Evolutionary conservation across 1,140 invertebrate genomes (phyloP).

Genomic region (Varroa destructor): DNA sequence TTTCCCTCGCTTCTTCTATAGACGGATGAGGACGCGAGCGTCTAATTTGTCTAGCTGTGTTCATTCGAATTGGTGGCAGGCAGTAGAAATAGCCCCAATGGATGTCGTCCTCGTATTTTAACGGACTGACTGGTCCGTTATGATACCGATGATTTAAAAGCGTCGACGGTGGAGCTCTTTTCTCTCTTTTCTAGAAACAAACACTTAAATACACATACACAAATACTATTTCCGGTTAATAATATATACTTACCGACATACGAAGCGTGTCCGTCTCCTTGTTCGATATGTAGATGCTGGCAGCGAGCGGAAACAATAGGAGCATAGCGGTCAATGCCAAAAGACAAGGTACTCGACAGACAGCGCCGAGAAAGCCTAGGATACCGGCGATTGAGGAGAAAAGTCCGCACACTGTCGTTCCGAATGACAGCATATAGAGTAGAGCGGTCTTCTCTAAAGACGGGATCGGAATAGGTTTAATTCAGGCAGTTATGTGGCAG

Average conservation of each 20-base stretch:
- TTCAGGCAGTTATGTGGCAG: no score
- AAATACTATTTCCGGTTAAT: neutral
- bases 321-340: slow-evolving; percentile 3
- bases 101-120: no score
- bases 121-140: no score
- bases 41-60: no score
- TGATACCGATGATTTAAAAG: no score
- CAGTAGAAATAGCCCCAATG: no score
- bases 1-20: no score
- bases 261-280: slow-evolving; percentile 16
- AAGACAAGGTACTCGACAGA: slow-evolving; percentile 16
- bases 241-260: slow-evolving; percentile 12
- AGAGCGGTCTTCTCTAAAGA: slow-evolving; percentile 14
- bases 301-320: slow-evolving; percentile 20
- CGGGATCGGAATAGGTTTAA: neutral
- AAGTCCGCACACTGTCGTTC: slow-evolving; percentile 19
- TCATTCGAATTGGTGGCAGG: no score
- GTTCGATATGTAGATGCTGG: slow-evolving; percentile 28
- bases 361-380: slow-evolving; percentile 23
- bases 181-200: no score
- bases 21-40: no score
- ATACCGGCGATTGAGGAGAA: slow-evolving; percentile 22
- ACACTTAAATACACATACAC: no score
- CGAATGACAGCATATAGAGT: slow-evolving; percentile 22
- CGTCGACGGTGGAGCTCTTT: no score